Percentiles rank a stretch among this genome's conserved stretches.
phyloP scores from a whole-genome alignment of 2,113 vertebrate species.

The Mirounga angustirostris region DNA sequence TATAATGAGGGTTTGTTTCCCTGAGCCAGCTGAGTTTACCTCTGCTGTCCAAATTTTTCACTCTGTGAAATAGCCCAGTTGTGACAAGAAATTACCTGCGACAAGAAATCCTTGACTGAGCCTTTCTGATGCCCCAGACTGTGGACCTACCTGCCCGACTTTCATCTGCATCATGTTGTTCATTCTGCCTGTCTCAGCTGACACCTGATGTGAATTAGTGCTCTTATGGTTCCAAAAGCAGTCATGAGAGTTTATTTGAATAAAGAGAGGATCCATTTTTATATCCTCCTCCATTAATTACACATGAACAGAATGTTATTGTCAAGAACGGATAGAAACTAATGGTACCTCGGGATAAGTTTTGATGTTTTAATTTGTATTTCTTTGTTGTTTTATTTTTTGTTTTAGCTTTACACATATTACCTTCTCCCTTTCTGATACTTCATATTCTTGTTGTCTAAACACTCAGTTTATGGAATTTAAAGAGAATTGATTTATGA shows the following conservation, averaged over 20 bases:
- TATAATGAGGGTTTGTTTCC: background rate
- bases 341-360: background rate
- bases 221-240: background rate
- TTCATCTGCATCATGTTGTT: rapidly evolving
- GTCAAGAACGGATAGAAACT: background rate
- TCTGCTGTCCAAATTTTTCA: background rate
- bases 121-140: background rate
- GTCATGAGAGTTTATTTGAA: background rate
- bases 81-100: background rate
- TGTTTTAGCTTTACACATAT: background rate
- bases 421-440: background rate
- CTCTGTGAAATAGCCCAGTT: too few species aligned
- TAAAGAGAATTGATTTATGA: background rate
- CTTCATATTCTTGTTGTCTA: background rate
- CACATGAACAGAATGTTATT: background rate
- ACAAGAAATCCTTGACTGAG: background rate
- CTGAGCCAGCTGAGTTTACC: too few species aligned
- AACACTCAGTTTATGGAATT: background rate
- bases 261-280: background rate
- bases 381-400: background rate
- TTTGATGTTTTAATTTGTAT: background rate
- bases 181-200: background rate
- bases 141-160: rapidly evolving
- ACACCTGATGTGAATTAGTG: background rate
- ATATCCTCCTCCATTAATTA: background rate